Conservation (phyloP, 2,888 invertebrate species). For the Rhamphomyia laevipes region DNA sequence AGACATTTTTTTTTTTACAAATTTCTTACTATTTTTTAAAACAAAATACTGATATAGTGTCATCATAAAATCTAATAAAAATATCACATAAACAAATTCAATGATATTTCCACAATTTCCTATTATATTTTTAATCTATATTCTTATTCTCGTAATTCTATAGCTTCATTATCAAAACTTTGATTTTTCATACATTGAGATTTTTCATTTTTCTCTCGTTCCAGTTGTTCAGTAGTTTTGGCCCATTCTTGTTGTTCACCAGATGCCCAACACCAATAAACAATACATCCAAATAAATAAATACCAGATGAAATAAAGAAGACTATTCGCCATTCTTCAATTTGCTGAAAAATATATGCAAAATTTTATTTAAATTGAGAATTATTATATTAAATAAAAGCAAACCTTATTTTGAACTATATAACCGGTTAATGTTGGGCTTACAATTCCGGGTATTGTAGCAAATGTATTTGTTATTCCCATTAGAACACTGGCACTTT, state of each 20-base stretch:
- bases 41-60: too few species aligned
- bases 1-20: too few species aligned
- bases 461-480: constrained; percentile 85
- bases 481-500: constrained; percentile 84
- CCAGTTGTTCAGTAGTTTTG: constrained; percentile 28
- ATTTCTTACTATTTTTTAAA: too few species aligned
- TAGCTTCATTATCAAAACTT: constrained; percentile 31
- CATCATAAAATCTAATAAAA: too few species aligned
- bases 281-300: constrained; percentile 69
- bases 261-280: constrained; percentile 73
- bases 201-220: constrained; percentile 37
- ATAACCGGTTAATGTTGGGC: constrained; percentile 68
- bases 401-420: constrained; percentile 61
- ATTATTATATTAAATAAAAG: neutral
- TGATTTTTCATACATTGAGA: constrained; percentile 25
- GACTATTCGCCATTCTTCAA: constrained; percentile 72
- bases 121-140: neutral
- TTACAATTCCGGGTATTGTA: constrained; percentile 84
- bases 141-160: constrained; percentile 32
- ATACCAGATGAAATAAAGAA: constrained; percentile 76
- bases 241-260: constrained; percentile 80
- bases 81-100: too few species aligned
- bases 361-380: neutral
- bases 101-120: too few species aligned
- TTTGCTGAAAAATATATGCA: constrained; percentile 43